These are phyloP conservation scores for Rhopalosiphum maidis DNA, from an alignment of 1,140 invertebrate species.

Conservation along the genomic window DNA sequence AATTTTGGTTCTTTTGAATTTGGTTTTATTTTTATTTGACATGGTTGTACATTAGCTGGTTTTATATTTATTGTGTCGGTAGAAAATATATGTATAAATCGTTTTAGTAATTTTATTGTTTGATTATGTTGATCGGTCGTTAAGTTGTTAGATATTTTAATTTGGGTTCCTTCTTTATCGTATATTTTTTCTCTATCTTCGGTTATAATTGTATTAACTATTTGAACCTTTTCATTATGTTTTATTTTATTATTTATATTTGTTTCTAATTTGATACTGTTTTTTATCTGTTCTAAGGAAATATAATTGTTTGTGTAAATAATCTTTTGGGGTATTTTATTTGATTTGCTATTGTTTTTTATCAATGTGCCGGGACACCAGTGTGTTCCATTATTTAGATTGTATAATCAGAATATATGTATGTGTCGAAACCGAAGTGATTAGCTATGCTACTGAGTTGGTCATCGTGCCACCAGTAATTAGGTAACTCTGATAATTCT, in stretches of 20 bases:
- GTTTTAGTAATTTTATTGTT: neutral
- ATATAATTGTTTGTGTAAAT: neutral
- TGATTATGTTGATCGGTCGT: neutral
- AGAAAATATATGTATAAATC: neutral
- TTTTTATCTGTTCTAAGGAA: neutral
- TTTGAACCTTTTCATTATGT: neutral
- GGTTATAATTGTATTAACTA: neutral
- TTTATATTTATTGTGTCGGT: neutral
- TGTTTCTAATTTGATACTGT: neutral
- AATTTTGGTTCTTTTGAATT: constrained; percentile 1
- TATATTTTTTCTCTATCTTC: too few relatives aligned
- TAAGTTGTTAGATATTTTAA: neutral
- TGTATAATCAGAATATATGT: neutral
- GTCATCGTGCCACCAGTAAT: too few relatives aligned
- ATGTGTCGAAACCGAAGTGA: too few relatives aligned
- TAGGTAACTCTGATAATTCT: too few relatives aligned
- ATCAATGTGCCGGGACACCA: neutral
- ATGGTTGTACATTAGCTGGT: neutral
- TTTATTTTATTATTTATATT: neutral
- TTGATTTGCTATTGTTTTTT: neutral
- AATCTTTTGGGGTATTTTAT: neutral
- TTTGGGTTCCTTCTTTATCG: neutral
- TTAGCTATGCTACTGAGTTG: too few relatives aligned
- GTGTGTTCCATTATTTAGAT: too few relatives aligned
- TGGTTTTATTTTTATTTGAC: neutral